phyloP scores from a whole-genome alignment of 2,797 vertebrate genomes.

The Siniperca scherzeri region DNA sequence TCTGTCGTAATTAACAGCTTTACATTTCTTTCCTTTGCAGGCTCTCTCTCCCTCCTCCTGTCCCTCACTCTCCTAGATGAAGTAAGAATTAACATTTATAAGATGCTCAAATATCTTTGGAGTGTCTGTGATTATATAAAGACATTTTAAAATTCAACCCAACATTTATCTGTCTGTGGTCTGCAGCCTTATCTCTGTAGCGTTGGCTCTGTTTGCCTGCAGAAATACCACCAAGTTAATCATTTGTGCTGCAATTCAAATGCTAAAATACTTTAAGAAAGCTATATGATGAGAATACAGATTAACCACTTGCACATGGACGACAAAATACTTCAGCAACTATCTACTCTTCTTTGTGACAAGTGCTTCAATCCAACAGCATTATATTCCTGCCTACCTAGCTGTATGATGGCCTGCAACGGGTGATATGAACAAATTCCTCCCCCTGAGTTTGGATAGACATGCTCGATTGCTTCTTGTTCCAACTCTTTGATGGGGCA shows the following conservation, averaged over 20 bases:
- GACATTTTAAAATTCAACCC: conserved; percentile 58
- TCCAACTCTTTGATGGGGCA: conserved; percentile 1
- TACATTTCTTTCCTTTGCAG: conserved; percentile 34
- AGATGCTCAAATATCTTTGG: conserved; percentile 60
- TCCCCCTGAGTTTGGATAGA: conserved; percentile 24
- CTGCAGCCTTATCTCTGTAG: conserved; percentile 57
- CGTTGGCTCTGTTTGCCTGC: conserved; percentile 56
- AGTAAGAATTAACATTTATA: conserved; percentile 58
- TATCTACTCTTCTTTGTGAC: conserved; percentile 16
- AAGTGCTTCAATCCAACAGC: conserved; percentile 21
- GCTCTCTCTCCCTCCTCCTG: conserved; percentile 1
- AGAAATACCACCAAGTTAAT: conserved; percentile 67
- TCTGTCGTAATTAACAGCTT: conserved; percentile 59
- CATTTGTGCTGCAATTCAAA: conserved; percentile 55
- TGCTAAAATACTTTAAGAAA: conserved; percentile 44
- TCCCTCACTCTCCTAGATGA: conserved; percentile 45
- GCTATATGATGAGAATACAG: conserved; percentile 36
- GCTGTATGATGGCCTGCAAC: conserved; percentile 10
- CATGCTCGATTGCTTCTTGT: conserved; percentile 18
- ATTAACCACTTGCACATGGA: conserved; percentile 40
- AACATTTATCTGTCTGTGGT: conserved; percentile 51
- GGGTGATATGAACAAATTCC: conserved; percentile 19
- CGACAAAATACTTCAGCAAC: conserved; percentile 21
- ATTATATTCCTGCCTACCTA: conserved; percentile 23
- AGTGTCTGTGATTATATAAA: conserved; percentile 49